Conservation (phyloP, 2,113 vertebrate species). For the Lutjanus erythropterus region DNA sequence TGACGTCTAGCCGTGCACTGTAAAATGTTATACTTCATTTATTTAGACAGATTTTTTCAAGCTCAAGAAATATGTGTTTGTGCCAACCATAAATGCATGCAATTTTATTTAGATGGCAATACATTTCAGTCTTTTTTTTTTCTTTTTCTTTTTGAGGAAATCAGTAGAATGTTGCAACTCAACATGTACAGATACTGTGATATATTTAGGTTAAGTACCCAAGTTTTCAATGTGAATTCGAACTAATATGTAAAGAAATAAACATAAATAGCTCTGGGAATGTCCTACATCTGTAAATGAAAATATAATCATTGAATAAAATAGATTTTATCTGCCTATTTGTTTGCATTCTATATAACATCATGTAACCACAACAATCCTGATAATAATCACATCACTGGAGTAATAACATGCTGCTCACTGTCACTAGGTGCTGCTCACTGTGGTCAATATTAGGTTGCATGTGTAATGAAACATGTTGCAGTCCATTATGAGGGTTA, state of each 20-base stretch:
- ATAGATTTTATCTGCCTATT: conserved; percentile 23
- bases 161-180: not conserved
- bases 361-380: not conserved
- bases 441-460: conserved; percentile 5
- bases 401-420: not conserved
- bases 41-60: not conserved
- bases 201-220: not conserved
- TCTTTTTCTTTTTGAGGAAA: not conserved
- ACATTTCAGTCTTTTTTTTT: not conserved
- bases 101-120: not conserved
- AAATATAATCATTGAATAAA: conserved; percentile 38
- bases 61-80: not conserved
- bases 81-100: conserved; percentile 18
- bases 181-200: conserved; percentile 26
- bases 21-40: not conserved
- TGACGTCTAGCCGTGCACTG: conserved; percentile 6
- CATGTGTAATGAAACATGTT: conserved; percentile 33
- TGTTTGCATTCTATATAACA: conserved; percentile 20
- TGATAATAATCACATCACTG: not conserved
- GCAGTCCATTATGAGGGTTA: conserved; percentile 27
- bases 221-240: not conserved
- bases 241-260: conserved; percentile 10
- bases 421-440: not conserved
- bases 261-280: conserved; percentile 1
- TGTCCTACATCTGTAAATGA: conserved; percentile 28